Evolutionary conservation across 2,113 vertebrate genomes (phyloP), one percentile per base, ranked within the genome.

Genomic region (Pomatorhinus ruficollis): DNA sequence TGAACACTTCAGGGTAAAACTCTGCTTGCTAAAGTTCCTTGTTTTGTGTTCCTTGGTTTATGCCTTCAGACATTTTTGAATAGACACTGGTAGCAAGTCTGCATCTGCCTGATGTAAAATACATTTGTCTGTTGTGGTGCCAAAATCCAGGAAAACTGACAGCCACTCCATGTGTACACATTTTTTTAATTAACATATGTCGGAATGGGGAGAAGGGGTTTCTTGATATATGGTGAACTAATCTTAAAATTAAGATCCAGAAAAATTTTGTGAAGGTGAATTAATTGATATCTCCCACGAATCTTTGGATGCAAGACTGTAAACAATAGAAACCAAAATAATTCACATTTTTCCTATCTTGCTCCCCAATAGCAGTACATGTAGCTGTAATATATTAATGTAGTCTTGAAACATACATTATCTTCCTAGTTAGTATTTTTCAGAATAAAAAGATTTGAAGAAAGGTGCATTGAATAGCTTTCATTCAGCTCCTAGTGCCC

Each of bases 191-290:
- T 35, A 39, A 63, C 53, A 28, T 11, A 61, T 40, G 5, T 2
- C 70, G 27, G 9, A 23, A 42, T 60, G 15, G 5, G 17, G 54
- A 74, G 11, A 61, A 71, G 0, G 0, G 4, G 2, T 5, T 65
- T 72, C 30, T 70, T 76, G 7, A 59, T 64, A 45, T 6, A 5
- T 11, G 6, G 12, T 74, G 28, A 54, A 49, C 14, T 52, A 20
- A 60, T 68, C 30, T n/a, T 61, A 86, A 85, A 85, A 39, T 33
- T 59, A 39, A 80, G 28, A 79, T 92, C 57, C 28, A 69, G 31
- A 81, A 76, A 65, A 30, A 18, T 21, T 7, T 12, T 53, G 11
- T 77, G 64, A 78, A 77, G 15, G 19, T 61, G 31, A 70, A 69
- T 83, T 89, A 65, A 54, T 44, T 63, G 44, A 10, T 42, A 37